Evolutionary conservation across 2,113 vertebrate species (phyloP).

Genomic region (Gymnorhina tibicen): DNA sequence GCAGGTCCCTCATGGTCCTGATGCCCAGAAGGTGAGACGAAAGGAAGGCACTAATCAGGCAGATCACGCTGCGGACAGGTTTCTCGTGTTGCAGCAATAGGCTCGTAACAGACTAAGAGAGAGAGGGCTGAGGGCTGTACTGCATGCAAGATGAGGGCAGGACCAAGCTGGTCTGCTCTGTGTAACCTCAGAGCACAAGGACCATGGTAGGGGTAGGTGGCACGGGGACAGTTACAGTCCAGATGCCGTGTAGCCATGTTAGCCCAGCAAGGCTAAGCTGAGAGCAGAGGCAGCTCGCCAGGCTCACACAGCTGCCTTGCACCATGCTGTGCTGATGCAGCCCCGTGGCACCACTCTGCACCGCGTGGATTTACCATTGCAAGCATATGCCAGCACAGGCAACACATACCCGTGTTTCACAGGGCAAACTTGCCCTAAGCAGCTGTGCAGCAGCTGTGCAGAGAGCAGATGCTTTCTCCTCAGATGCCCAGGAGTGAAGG

Average conservation of each 20-base stretch:
- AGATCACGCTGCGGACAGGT: background rate
- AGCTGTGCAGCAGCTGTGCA: slow-evolving; percentile 16
- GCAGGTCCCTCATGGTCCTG: background rate
- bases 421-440: background rate
- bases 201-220: background rate
- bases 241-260: background rate
- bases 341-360: background rate
- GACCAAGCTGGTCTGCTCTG: background rate
- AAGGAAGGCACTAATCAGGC: background rate
- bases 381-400: background rate
- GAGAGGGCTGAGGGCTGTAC: background rate
- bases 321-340: background rate
- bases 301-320: background rate
- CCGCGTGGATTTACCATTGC: accelerated
- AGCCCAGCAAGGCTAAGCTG: background rate
- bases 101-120: background rate
- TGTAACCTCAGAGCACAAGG: background rate
- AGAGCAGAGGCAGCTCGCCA: background rate
- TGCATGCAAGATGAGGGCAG: background rate
- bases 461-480: background rate
- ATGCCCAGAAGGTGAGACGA: background rate
- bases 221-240: background rate
- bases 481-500: background rate
- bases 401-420: background rate
- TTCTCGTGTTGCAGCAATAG: background rate